Percentiles rank a stretch among this genome's conserved stretches.
phyloP scores from a whole-genome alignment of 2,797 vertebrate species.

The Allobates femoralis region DNA sequence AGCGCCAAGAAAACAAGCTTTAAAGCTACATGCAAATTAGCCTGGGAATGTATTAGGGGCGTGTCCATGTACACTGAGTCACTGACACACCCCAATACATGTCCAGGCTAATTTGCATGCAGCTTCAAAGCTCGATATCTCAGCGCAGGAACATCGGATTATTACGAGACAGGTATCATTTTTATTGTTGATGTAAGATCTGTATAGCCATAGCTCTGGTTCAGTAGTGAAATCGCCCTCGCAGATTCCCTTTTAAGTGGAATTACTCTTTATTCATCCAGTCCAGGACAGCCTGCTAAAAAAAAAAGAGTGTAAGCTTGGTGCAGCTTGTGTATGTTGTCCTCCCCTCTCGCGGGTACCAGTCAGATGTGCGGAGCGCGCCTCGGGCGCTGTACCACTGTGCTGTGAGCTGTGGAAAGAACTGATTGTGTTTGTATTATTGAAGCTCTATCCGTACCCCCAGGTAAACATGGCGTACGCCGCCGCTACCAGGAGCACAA shows the following conservation, averaged over 20 bases:
- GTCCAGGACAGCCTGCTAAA: not conserved
- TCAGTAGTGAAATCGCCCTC: too few species aligned
- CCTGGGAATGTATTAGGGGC: too few species aligned
- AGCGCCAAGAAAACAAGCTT: too few species aligned
- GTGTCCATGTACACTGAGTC: too few species aligned
- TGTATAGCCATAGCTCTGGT: too few species aligned
- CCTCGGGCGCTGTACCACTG: slow-evolving; percentile 9
- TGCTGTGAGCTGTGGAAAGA: slow-evolving; percentile 20
- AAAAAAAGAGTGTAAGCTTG: not conserved
- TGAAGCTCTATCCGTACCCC: not conserved
- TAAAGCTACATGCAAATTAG: too few species aligned
- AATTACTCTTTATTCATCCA: not conserved
- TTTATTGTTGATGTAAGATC: too few species aligned
- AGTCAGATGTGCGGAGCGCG: not conserved
- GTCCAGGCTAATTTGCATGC: too few species aligned
- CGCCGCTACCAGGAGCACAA: not conserved
- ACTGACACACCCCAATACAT: too few species aligned
- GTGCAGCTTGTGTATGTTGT: not conserved
- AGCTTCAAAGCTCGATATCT: too few species aligned
- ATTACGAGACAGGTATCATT: too few species aligned
- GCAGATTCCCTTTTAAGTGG: not conserved
- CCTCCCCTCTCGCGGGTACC: not conserved
- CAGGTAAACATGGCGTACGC: not conserved
- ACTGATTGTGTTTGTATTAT: slow-evolving; percentile 10
- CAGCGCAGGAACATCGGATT: too few species aligned